phyloP scores from a whole-genome alignment of 2,888 invertebrate species.

The Rotaria sp. region DNA sequence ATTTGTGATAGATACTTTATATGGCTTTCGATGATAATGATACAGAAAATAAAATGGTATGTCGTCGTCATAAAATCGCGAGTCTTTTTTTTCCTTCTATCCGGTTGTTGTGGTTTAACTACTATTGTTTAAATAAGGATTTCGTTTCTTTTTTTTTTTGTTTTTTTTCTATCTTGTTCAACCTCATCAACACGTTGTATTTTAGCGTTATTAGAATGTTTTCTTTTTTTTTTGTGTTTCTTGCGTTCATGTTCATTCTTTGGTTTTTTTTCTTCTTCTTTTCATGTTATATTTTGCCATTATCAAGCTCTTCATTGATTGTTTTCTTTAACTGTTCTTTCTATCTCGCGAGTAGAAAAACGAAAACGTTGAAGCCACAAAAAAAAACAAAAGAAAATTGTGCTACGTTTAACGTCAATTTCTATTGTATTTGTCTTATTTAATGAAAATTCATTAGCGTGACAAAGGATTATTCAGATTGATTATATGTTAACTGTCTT shows the following conservation, averaged over 20 bases:
- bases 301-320: neutral
- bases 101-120: neutral
- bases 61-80: neutral
- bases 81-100: neutral
- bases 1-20: neutral
- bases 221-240: neutral
- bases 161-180: neutral
- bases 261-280: neutral
- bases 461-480: neutral
- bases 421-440: conserved; percentile 10
- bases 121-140: neutral
- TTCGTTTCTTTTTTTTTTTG: neutral
- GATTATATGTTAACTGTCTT: neutral
- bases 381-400: neutral
- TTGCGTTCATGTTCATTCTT: neutral
- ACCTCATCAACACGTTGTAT: neutral
- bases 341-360: neutral
- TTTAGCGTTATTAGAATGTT: conserved; percentile 19
- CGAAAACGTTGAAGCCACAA: neutral
- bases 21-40: neutral
- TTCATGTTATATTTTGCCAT: neutral
- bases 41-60: neutral
- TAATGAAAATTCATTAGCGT: neutral
- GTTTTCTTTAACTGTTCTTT: neutral
- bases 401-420: conserved; percentile 4